Conservation (phyloP, 2,888 invertebrate species). For the Auanema sp. region DNA sequence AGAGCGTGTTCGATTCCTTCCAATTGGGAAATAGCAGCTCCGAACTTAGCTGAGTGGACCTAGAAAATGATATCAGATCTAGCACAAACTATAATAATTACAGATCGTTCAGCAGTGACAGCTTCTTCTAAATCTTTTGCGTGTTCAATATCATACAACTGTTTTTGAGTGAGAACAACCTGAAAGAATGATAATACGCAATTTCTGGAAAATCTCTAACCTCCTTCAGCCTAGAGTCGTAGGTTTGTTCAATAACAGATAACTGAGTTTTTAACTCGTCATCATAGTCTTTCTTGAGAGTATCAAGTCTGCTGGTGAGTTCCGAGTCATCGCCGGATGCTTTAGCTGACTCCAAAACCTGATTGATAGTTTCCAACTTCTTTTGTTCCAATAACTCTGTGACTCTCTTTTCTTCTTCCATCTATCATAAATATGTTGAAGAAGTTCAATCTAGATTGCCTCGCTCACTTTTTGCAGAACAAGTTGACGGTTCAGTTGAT, state of each 20-base stretch:
- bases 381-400: constrained; percentile 1
- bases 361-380: constrained; percentile 1
- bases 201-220: too few relatives aligned
- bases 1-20: constrained; percentile 79
- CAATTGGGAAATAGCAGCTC: constrained; percentile 76
- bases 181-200: constrained; percentile 40
- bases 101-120: constrained; percentile 17
- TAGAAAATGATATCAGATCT: constrained; percentile 8
- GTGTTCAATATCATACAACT: constrained; percentile 69
- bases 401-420: not conserved
- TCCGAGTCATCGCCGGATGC: too few relatives aligned
- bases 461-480: constrained; percentile 26
- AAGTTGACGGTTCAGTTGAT: constrained; percentile 33
- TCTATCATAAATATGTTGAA: not conserved
- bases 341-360: too few relatives aligned
- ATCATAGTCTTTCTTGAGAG: constrained; percentile 24
- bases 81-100: too few relatives aligned
- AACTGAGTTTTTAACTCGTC: constrained; percentile 20
- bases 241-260: constrained; percentile 23
- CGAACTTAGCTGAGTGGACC: constrained; percentile 74
- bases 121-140: constrained; percentile 68
- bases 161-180: constrained; percentile 71
- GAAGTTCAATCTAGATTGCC: not conserved
- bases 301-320: not conserved
- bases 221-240: constrained; percentile 65